Conservation (phyloP, 2,113 vertebrate species). For the Elaphurus davidianus region DNA sequence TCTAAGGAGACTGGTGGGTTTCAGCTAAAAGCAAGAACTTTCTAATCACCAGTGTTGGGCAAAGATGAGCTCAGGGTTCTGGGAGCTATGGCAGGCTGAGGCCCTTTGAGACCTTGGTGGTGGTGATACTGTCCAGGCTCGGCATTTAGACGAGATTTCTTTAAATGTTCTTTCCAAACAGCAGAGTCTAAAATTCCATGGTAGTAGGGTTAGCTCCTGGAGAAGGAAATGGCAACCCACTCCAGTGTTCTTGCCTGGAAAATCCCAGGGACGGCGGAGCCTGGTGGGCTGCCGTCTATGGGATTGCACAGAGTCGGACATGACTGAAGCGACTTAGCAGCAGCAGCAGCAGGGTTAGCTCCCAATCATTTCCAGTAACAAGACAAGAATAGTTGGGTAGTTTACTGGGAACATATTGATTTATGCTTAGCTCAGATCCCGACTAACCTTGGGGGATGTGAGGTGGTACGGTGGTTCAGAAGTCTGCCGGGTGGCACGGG, state of each 20-base stretch:
- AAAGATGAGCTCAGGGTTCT: not conserved
- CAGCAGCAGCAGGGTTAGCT: not conserved
- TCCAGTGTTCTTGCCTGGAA: no score
- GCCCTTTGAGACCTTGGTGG: not conserved
- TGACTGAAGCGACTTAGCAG: no score
- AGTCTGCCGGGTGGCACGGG: accelerated
- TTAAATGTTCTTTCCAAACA: not conserved
- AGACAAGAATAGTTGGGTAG: not conserved
- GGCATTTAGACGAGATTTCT: not conserved
- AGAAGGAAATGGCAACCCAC: no score
- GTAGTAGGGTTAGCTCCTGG: not conserved
- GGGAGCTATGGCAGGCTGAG: not conserved
- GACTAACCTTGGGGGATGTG: not conserved
- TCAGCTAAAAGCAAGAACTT: not conserved
- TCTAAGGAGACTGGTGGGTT: not conserved
- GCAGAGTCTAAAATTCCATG: not conserved
- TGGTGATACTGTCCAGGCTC: no score
- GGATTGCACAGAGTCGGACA: no score
- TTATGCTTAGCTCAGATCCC: not conserved
- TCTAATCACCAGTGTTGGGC: not conserved
- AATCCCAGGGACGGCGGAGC: no score
- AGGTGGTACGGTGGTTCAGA: not conserved
- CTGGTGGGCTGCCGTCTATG: no score
- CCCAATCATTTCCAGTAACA: not conserved
- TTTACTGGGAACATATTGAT: not conserved